Conservation (phyloP, 2,113 vertebrate genomes). For the Sclerurus mexicanus region DNA sequence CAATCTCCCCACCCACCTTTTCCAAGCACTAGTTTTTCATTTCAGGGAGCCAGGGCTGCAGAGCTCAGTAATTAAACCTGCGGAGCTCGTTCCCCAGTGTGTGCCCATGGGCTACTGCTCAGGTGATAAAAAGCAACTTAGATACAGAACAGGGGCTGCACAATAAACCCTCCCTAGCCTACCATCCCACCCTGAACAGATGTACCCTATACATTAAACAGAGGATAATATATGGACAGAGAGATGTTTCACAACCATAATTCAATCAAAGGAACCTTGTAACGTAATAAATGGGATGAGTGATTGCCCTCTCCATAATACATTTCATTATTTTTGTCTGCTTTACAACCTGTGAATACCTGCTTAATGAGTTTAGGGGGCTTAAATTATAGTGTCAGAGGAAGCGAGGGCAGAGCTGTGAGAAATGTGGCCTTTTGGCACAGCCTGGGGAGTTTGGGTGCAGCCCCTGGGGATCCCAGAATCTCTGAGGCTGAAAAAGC, state of each 20-base stretch:
- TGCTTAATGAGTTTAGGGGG: neutral
- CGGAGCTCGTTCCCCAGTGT: neutral
- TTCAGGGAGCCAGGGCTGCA: neutral
- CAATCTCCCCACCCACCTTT: accelerated
- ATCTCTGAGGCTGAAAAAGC: no score
- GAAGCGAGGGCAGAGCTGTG: accelerated
- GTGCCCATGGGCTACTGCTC: neutral
- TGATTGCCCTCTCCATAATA: neutral
- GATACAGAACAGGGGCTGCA: neutral
- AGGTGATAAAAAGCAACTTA: neutral
- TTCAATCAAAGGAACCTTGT: neutral
- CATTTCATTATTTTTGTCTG: neutral
- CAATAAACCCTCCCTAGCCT: neutral
- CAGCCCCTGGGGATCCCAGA: neutral
- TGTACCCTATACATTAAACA: neutral
- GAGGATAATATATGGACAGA: neutral
- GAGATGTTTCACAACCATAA: neutral
- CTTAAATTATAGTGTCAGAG: accelerated
- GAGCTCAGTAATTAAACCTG: accelerated
- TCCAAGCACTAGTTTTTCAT: neutral
- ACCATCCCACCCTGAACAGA: neutral
- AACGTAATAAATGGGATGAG: neutral
- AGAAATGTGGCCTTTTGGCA: accelerated
- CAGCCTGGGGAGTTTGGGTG: accelerated
- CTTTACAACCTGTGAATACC: neutral